Evolutionary conservation across 2,113 vertebrate species (phyloP).

Genomic region (Alectura lathami): DNA sequence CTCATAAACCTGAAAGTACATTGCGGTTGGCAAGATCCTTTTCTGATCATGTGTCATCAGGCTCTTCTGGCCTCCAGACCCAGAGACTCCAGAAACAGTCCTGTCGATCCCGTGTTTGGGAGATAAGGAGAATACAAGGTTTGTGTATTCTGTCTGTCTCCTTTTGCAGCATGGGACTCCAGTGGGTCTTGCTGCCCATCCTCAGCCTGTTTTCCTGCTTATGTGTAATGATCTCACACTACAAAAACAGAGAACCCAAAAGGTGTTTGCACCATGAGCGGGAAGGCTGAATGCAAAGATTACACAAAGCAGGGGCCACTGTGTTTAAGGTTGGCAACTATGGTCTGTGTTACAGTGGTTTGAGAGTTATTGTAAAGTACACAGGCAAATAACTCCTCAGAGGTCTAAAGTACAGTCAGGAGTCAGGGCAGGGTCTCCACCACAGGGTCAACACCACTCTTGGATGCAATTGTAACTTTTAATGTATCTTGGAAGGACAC

Average conservation of each 20-base stretch:
- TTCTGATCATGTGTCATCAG: not conserved
- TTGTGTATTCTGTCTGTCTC: not conserved
- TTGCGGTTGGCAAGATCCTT: not conserved
- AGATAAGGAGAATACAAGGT: not conserved
- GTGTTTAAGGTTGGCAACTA: not conserved
- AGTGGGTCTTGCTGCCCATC: not conserved
- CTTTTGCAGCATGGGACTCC: not conserved
- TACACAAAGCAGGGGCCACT: not conserved
- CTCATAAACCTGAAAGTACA: not conserved
- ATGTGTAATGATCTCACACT: not conserved
- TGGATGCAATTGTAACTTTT: not conserved
- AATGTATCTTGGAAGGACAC: conserved; percentile 21
- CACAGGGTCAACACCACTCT: not conserved
- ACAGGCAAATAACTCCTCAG: not conserved
- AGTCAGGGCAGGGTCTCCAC: not conserved
- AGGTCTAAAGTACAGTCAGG: not conserved
- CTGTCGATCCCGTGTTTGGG: not conserved
- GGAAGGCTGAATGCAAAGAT: not conserved
- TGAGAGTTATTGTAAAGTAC: not conserved
- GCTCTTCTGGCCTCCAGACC: not conserved
- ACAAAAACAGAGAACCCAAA: not conserved
- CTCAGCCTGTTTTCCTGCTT: not conserved
- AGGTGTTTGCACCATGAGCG: not conserved
- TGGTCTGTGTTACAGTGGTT: not conserved
- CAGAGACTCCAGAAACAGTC: not conserved